Evolutionary conservation across 2,113 vertebrate genomes (phyloP).

Genomic region (Galeopterus variegatus): DNA sequence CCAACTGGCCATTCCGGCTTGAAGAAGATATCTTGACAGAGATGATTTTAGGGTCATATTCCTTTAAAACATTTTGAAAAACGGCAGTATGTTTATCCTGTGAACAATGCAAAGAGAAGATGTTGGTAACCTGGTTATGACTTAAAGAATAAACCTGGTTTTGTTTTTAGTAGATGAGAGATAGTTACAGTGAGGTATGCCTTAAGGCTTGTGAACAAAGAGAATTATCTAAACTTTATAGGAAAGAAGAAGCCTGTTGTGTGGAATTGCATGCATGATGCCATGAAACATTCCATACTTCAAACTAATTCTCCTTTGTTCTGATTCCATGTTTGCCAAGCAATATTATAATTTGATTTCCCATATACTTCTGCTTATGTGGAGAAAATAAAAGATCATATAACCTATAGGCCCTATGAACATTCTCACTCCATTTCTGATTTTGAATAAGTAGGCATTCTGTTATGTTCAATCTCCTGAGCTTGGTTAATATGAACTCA

Average conservation of each 20-base stretch:
- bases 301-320: background rate
- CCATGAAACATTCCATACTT: constrained; percentile 24
- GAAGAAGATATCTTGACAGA: background rate
- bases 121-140: background rate
- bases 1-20: no score
- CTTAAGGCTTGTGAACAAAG: constrained; percentile 8
- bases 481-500: no score
- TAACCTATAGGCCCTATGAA: background rate
- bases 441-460: constrained; percentile 16
- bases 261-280: background rate
- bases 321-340: background rate
- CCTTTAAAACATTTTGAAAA: constrained; percentile 23
- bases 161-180: background rate
- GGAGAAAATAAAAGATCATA: background rate
- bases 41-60: background rate
- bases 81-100: background rate
- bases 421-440: background rate
- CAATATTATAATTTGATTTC: background rate
- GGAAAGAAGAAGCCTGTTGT: background rate
- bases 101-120: constrained; percentile 25
- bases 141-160: background rate
- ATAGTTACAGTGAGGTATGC: background rate
- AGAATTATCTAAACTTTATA: background rate
- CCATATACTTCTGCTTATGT: background rate
- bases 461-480: background rate